Evolutionary conservation across 2,888 invertebrate species (phyloP), one percentile per base, ranked within the genome.

Genomic region (Coenonympha glycerion): DNA sequence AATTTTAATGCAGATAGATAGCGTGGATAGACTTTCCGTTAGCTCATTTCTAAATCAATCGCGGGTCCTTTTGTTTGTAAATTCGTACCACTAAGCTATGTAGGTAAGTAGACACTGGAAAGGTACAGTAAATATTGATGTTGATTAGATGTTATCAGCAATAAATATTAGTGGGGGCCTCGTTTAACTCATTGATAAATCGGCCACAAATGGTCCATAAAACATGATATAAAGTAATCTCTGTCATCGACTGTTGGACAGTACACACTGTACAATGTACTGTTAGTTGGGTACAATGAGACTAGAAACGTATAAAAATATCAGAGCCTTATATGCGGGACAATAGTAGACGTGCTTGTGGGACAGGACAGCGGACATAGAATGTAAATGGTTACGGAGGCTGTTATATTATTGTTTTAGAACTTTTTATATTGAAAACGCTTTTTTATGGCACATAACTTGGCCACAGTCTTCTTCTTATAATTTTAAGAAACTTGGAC

Each of bases 331-430:
- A 85, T 86, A 84, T 75, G 84, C 73, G 64, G 73, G 63, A 86
- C 85, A 86, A 86, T 86, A 78, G 82, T 53, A 62, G 71, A 85
- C 81, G 81, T 80, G 83, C 71, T 81, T 77, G 79, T 76, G 73
- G 79, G 71, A 77, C 71, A 52, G 79, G 71, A 77, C 71, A 52
- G 52, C 37, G 47, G 59, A 28, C 11, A 5, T 64, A 76, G 63
- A 39, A 76, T 64, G 80, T 79, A 76, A 75, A 22, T n/a, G n/a
- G n/a, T n/a, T n/a, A n/a, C 16, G 31, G 19, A n/a, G 21, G 16
- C 15, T 6, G 15, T 22, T 9, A 5, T 34, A n/a, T 34, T 19
- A 19, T 8, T 13, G 3, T 33, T 16, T 1, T 33, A n/a, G 11
- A 28, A n/a, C n/a, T n/a, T n/a, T n/a, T n/a, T n/a, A n/a, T n/a